Base-by-base conservation (phyloP, 2,113 vertebrate genomes). In the Pogona vitticeps region DNA sequence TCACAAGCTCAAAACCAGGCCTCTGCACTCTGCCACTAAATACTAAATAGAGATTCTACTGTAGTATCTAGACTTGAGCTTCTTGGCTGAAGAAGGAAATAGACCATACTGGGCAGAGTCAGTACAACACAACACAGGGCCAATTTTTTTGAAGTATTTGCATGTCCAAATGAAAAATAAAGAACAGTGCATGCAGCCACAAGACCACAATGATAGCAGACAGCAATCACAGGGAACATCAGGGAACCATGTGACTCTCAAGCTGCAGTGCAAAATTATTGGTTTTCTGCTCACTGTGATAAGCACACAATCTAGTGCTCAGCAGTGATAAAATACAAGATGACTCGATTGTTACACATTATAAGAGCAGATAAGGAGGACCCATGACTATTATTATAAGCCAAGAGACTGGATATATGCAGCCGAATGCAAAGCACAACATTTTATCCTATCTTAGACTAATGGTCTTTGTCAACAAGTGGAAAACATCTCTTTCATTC, bases 171-270 rank as follows among this genome's bases (percentile, higher is more conserved):
- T 68, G 83, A 21, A 31, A 86, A 26, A 80, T 72, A 80, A 61
- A 52, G 33, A 58, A 80, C 12, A 26, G 28, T 73, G 6, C 14
- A n/a, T 40, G 33, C n/a, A 79, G 46, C n/a, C 73, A 79, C 28
- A 7, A 46, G 40, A 23, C 63, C 33, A 78, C 40, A 18, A 70
- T 65, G 65, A 70, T 63, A 70, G 13, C 33, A n/a, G 76, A 80
- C 61, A 15, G 6, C 28, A 72, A 61, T 86, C 68, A 80, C 85
- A 79, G 65, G 13, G 75, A 31, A 26, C 84, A 86, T 40, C 67
- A 40, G 23, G 63, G 58, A 31, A 33, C n/a, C 58, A 52, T 38
- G 36, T 18, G 36, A 61, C 18, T 72, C 26, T 23, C 26, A 42
- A 83, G 4, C 71, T 31, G n/a, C 58, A 31, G 38, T 26, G 10